Base-by-base conservation (phyloP, 2,113 vertebrate species). In the Mirounga angustirostris region DNA sequence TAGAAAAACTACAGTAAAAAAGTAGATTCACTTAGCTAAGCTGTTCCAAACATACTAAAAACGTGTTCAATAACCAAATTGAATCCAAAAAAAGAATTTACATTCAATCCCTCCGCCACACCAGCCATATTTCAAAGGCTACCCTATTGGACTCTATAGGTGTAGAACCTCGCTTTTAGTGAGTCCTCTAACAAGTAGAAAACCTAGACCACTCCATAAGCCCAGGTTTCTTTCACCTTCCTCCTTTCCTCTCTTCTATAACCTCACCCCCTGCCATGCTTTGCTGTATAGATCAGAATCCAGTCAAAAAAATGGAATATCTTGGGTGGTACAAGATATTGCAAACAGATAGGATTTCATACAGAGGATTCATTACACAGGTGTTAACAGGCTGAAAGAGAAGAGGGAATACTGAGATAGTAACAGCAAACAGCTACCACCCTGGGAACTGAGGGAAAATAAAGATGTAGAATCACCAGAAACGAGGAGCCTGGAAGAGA, bases 1-100 rank as follows among this genome's bases (percentile, higher is more conserved):
- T 24, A 83, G 82, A 56, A 82, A 96, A 86, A 4, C 52, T 90
- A 59, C 5, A 91, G 24, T 78, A 56, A 84, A 96, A 93, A 87
- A 59, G 2, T 69, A 33, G 36, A 54, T 61, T 93, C 21, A 36
- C 10, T 65, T 87, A 74, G 11, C 43, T 69, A 84, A 52, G 43
- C 85, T 85, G 30, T 89, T 93, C 24, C 15, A 91, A 82, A 94
- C 30, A 78, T 24, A 43, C 24, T 30, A 26, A 90, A 79, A 92
- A 33, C 1, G 8, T 16, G 67, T 92, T 67, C 43, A 89, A 54
- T 36, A 78, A 40, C 22, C 26, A 8, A 79, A 67, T 18, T 59
- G 46, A 50, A 54, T n/a, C 52, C 3, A 5, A 63, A 71, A 88
- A 76, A 36, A 19, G 33, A 56, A 52, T 19, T 83, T 76, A 50